Conservation (phyloP, 2,113 vertebrate species). For the Mola mola region DNA sequence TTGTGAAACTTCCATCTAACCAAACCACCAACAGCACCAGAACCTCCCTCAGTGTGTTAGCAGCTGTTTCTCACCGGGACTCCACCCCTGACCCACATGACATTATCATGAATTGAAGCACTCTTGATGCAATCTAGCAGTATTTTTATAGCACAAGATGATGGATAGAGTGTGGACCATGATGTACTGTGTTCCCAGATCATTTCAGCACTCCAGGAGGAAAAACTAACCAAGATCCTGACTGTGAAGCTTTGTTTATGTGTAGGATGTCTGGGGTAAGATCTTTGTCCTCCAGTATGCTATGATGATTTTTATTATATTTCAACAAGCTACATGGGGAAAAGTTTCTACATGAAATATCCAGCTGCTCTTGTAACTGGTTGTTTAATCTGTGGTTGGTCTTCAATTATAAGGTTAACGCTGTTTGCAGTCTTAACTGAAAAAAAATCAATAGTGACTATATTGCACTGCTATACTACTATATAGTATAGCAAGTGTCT, state of each 20-base stretch:
- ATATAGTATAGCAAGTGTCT: too few relatives aligned
- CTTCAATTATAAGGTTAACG: too few relatives aligned
- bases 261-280: conserved; percentile 56
- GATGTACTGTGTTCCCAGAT: conserved; percentile 58
- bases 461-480: too few relatives aligned
- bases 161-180: conserved; percentile 21
- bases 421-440: too few relatives aligned
- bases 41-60: conserved; percentile 40
- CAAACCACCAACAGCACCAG: conserved; percentile 37
- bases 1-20: conserved; percentile 47
- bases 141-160: conserved; percentile 65
- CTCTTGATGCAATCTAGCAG: conserved; percentile 38
- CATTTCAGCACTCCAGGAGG: conserved; percentile 39
- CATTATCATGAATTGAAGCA: conserved; percentile 60
- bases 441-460: too few relatives aligned
- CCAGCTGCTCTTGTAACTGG: not conserved
- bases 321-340: not conserved
- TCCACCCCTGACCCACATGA: conserved; percentile 43
- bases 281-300: conserved; percentile 47
- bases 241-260: conserved; percentile 66
- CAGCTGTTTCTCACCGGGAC: conserved; percentile 61
- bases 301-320: conserved; percentile 1
- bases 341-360: not conserved
- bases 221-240: conserved; percentile 64
- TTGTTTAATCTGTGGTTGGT: not conserved